Percentiles rank a stretch among this genome's conserved stretches.
These are phyloP conservation scores for Leptoclinus maculatus DNA, from an alignment of 2,797 vertebrate species.

Conservation along the genomic window DNA sequence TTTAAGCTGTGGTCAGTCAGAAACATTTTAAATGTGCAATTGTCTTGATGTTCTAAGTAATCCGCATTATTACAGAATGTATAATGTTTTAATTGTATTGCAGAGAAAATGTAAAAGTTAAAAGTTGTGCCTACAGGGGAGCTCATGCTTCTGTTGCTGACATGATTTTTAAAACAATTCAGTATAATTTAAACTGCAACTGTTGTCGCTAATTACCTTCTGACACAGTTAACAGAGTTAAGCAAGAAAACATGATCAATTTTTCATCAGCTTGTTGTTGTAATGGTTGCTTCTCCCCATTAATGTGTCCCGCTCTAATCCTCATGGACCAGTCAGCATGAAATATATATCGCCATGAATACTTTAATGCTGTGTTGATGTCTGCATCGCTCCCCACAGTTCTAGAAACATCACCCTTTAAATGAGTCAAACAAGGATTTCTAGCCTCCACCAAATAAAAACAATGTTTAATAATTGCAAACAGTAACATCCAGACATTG, in stretches of 20 bases:
- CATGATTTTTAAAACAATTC: slow-evolving; percentile 42
- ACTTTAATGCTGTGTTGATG: slow-evolving; percentile 81
- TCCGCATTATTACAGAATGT: slow-evolving; percentile 1
- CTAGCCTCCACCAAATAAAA: slow-evolving; percentile 11
- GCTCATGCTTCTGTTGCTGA: slow-evolving; percentile 21
- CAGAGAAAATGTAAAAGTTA: neutral
- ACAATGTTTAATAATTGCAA: slow-evolving; percentile 23
- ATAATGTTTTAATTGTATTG: slow-evolving; percentile 18
- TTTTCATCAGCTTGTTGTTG: slow-evolving; percentile 85
- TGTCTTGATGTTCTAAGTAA: slow-evolving; percentile 22
- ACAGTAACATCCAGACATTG: slow-evolving; percentile 10
- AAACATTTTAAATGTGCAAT: slow-evolving; percentile 19
- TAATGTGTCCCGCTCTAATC: slow-evolving; percentile 85
- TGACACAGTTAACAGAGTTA: slow-evolving; percentile 81
- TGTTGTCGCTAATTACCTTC: slow-evolving; percentile 75
- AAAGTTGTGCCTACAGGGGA: neutral
- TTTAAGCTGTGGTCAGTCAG: neutral
- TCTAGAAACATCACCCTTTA: slow-evolving; percentile 50
- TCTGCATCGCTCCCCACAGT: slow-evolving; percentile 67
- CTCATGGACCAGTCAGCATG: slow-evolving; percentile 85
- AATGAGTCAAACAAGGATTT: slow-evolving; percentile 43
- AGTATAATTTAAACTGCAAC: slow-evolving; percentile 59
- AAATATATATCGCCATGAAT: slow-evolving; percentile 88
- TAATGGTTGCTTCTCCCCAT: slow-evolving; percentile 84
- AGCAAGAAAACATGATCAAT: slow-evolving; percentile 82